A percentile compares a stretch with the other conserved stretches of the same genome.
These are phyloP conservation scores for Melieria omissa DNA, from an alignment of 2,888 invertebrate species.

Conservation along the genomic window DNA sequence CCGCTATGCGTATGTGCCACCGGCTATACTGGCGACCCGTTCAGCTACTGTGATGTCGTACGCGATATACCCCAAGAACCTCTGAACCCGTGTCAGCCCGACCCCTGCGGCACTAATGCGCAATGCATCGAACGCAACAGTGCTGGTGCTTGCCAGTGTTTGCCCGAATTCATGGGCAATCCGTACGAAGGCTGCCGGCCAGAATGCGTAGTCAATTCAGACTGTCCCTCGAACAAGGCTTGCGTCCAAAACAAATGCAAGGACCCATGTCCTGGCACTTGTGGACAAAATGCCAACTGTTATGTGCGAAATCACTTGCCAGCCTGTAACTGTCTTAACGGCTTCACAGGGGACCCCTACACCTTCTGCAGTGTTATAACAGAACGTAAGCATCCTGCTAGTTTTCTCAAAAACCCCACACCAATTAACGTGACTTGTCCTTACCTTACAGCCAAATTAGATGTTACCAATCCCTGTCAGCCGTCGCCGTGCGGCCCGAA, in stretches of 20 bases:
- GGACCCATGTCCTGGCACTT: conserved; percentile 82
- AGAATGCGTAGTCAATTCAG: conserved; percentile 78
- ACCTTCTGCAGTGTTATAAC: conserved; percentile 70
- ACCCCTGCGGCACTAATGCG: conserved; percentile 83
- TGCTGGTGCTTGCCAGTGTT: conserved; percentile 77
- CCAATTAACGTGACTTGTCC: not conserved
- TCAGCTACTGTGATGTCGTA: conserved; percentile 57
- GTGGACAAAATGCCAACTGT: conserved; percentile 80
- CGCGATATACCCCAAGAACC: conserved; percentile 55
- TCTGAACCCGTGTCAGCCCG: conserved; percentile 73
- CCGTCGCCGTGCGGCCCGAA: conserved; percentile 75
- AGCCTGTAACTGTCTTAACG: conserved; percentile 74
- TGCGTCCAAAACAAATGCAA: conserved; percentile 79
- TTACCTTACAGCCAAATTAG: conserved; percentile 54
- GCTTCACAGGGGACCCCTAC: conserved; percentile 83
- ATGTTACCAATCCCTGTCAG: conserved; percentile 69
- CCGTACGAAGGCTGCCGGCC: conserved; percentile 82
- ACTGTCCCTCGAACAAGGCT: conserved; percentile 76
- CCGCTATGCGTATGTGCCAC: conserved; percentile 72
- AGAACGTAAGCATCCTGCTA: conserved; percentile 67
- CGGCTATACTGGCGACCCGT: conserved; percentile 72
- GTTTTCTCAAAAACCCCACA: not conserved
- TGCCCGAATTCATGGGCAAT: conserved; percentile 78
- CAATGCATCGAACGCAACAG: conserved; percentile 74
- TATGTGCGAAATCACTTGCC: conserved; percentile 79